phyloP scores from a whole-genome alignment of 2,113 vertebrate genomes.

The Dendrocopos noguchii region DNA sequence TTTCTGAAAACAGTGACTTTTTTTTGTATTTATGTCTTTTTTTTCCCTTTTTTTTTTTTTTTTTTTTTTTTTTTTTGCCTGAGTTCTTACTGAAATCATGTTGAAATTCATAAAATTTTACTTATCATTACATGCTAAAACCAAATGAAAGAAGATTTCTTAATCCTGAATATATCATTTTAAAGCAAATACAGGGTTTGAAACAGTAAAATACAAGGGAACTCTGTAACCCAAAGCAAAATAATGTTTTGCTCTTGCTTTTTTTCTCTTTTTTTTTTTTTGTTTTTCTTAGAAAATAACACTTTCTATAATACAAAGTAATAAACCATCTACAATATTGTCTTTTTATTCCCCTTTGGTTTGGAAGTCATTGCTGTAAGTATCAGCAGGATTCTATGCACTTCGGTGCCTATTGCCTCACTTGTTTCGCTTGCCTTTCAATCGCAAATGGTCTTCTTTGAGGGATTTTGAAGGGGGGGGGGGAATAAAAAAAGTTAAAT shows the following conservation, averaged over 20 bases:
- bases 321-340: conserved; percentile 75
- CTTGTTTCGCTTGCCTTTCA: conserved; percentile 73
- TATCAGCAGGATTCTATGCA: conserved; percentile 71
- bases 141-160: conserved; percentile 63
- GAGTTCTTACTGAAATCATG: conserved; percentile 79
- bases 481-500: conserved; percentile 46
- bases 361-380: conserved; percentile 76
- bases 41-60: conserved; percentile 57
- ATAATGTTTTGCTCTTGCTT: conserved; percentile 63
- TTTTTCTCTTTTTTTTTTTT: not conserved
- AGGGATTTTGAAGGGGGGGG: conserved; percentile 53
- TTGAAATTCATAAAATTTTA: conserved; percentile 76
- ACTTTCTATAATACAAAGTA: conserved; percentile 77
- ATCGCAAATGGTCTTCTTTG: conserved; percentile 75
- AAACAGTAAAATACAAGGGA: conserved; percentile 75
- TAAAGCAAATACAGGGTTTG: conserved; percentile 74
- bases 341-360: conserved; percentile 80
- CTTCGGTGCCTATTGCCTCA: conserved; percentile 75
- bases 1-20: conserved; percentile 76
- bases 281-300: conserved; percentile 70
- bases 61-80: conserved; percentile 75
- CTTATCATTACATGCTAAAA: conserved; percentile 72
- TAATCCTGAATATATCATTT: conserved; percentile 69
- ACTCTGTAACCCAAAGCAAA: conserved; percentile 73
- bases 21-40: conserved; percentile 58